phyloP scores from a whole-genome alignment of 1,140 invertebrate genomes.

The Eumeta japonica region DNA sequence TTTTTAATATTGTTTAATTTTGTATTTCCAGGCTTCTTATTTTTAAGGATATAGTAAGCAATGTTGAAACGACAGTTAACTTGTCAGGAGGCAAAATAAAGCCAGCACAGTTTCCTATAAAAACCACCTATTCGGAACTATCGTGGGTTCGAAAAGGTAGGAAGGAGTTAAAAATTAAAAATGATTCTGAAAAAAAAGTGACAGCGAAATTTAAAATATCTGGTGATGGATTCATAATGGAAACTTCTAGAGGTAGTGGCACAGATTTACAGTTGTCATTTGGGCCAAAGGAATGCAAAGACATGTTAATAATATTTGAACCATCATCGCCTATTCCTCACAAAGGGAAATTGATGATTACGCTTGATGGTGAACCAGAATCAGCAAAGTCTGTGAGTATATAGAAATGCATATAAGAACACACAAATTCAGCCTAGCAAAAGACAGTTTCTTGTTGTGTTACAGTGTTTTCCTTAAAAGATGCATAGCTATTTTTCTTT shows the following conservation, averaged over 20 bases:
- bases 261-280: conserved; percentile 27
- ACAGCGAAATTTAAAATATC: conserved; percentile 36
- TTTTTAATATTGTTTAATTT: too few species aligned
- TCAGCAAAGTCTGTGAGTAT: conserved; percentile 33
- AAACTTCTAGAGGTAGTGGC: conserved; percentile 25
- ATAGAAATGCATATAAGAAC: too few species aligned
- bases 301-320: conserved; percentile 29
- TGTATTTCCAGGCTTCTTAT: too few species aligned
- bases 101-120: conserved; percentile 36
- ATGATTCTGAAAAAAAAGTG: conserved; percentile 30
- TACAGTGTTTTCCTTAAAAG: too few species aligned
- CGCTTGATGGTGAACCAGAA: conserved; percentile 8
- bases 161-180: conserved; percentile 41
- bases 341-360: conserved; percentile 27
- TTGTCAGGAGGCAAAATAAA: conserved; percentile 23
- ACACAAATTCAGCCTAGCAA: too few species aligned
- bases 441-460: too few species aligned
- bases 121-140: conserved; percentile 32
- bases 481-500: too few species aligned
- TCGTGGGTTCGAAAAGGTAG: conserved; percentile 35
- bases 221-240: conserved; percentile 38
- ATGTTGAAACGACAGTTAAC: too few species aligned
- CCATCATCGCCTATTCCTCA: conserved; percentile 23
- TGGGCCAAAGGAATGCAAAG: conserved; percentile 27
- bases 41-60: too few species aligned